A percentile compares a stretch with the other conserved stretches of the same genome.
phyloP scores from a whole-genome alignment of 2,797 vertebrate species.

The Sandelia bainsii region DNA sequence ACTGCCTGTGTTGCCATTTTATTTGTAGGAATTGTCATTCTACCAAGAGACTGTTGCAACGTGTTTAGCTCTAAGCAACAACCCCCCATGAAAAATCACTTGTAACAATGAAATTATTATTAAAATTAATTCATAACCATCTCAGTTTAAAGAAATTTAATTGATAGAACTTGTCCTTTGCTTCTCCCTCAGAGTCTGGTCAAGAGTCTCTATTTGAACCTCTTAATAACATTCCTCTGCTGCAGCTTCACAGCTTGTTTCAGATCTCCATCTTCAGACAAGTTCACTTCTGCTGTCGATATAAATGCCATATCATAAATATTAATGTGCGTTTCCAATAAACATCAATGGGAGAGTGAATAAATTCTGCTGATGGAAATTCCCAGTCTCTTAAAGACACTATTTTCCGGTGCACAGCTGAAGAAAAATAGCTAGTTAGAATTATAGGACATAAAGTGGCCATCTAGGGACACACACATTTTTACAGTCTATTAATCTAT shows the following conservation, averaged over 20 bases:
- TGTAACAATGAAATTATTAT: background rate
- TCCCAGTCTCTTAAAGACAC: slow-evolving; percentile 32
- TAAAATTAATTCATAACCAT: slow-evolving; percentile 7
- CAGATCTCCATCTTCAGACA: slow-evolving; percentile 27
- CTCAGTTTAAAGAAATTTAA: background rate
- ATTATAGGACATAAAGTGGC: slow-evolving; percentile 70
- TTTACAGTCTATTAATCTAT: slow-evolving; percentile 83
- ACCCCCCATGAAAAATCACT: background rate
- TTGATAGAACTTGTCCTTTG: background rate
- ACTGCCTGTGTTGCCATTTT: background rate
- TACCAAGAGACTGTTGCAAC: background rate
- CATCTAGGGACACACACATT: slow-evolving; percentile 76
- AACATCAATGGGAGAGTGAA: slow-evolving; percentile 52
- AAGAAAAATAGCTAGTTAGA: slow-evolving; percentile 71
- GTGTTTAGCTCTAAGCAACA: background rate
- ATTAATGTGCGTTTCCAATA: slow-evolving; percentile 46
- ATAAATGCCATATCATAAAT: slow-evolving; percentile 45
- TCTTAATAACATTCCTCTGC: slow-evolving; percentile 13
- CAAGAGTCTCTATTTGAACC: slow-evolving; percentile 6
- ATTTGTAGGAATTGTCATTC: background rate
- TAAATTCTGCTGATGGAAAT: slow-evolving; percentile 54
- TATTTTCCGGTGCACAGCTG: slow-evolving; percentile 51
- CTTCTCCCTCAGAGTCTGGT: background rate
- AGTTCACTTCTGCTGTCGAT: slow-evolving; percentile 15
- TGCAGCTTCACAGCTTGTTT: slow-evolving; percentile 1